Evolutionary conservation across 1,140 invertebrate genomes (phyloP).

Genomic region (Diachasmimorpha longicaudata): DNA sequence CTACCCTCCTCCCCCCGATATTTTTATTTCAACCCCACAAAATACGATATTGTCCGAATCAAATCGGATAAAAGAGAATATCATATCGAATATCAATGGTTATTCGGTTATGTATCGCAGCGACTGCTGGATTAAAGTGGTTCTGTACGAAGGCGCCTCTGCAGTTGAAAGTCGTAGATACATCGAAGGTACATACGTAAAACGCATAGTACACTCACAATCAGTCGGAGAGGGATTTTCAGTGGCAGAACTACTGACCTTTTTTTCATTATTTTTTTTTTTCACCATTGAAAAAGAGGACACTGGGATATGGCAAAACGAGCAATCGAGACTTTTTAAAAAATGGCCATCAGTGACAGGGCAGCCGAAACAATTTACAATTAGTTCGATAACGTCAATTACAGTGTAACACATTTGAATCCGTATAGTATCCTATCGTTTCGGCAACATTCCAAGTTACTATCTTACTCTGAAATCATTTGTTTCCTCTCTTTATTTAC

Average conservation of each 20-base stretch:
- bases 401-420: not conserved
- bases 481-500: slow-evolving; percentile 24
- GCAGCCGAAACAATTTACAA: slow-evolving; percentile 10
- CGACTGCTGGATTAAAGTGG: not conserved
- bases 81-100: not conserved
- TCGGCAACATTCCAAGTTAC: slow-evolving; percentile 18
- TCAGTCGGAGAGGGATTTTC: not conserved
- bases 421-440: not conserved
- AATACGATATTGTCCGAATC: slow-evolving; percentile 4
- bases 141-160: slow-evolving; percentile 13
- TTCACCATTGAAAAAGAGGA: too few relatives aligned
- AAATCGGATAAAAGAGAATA: not conserved
- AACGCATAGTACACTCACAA: not conserved
- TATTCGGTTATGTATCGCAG: not conserved
- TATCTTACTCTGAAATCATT: slow-evolving; percentile 19
- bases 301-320: not conserved
- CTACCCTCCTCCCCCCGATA: not conserved
- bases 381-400: slow-evolving; percentile 16
- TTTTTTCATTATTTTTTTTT: not conserved
- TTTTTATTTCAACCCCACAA: not conserved
- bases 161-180: slow-evolving; percentile 8
- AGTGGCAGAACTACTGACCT: not conserved
- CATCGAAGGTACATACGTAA: not conserved
- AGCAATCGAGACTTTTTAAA: not conserved
- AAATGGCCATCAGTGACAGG: not conserved